Evolutionary conservation across 2,888 invertebrate species (phyloP), one percentile per base, ranked within the genome.

Genomic region (Alloplasta piceator): DNA sequence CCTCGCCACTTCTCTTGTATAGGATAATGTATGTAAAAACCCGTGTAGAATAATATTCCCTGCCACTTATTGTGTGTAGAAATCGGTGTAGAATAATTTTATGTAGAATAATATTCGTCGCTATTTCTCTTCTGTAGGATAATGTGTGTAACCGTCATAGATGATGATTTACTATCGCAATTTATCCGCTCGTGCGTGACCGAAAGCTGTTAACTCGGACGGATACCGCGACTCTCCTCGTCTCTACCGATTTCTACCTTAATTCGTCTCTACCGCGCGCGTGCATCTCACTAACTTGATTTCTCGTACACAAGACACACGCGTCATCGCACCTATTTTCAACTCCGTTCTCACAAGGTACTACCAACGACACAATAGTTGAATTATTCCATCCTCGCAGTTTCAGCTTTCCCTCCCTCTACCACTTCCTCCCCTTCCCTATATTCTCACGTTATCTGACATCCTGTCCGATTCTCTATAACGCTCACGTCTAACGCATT

Each of bases 131-230:
- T n/a, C n/a, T n/a, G n/a, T n/a, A n/a, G 60, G 74, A 67, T 55
- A 70, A 74, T 78, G 74, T 68, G 50, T 63, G 63, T 67, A 48
- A 9, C 52, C 41, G 46, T 64, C 9, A 26, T 26, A 26, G 26
- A 50, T 71, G 26, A 50, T 71, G 67, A 81, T 74, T 70, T 67
- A 67, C 50, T 50, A 41, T 71, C 74, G 66, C 75, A 71, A 26
- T 75, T 78, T 78, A 82, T 71, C 78, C 71, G 55, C 71, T 71
- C 78, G 77, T 86, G 88, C 89, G 89, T 89, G 89, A 89, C 89
- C 83, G 82, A 79, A 74, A 86, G 85, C 88, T 88, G 88, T 90
- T 90, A 90, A 88, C 88, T 75, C 75, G 70, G 41, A 66, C 66
- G 74, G 71, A 77, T 70, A 39, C 81, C 74, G 50, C 78, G 71